Conservation (phyloP, 2,888 invertebrate species). For the Prosapia bicincta region DNA sequence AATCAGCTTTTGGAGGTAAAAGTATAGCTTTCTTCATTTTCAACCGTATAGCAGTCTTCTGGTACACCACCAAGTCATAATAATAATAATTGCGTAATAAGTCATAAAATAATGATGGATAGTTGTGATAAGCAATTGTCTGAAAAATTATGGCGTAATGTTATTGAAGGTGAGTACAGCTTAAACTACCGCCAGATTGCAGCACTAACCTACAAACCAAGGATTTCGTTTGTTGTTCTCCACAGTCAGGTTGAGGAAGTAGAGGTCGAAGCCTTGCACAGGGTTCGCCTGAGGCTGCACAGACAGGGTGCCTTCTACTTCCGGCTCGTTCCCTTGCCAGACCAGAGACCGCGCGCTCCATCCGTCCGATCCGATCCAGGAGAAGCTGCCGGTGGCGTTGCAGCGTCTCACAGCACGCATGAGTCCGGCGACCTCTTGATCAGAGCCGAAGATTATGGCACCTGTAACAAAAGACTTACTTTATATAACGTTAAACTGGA, state of each 20-base stretch:
- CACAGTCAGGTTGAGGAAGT: slow-evolving; percentile 78
- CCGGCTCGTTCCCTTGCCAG: slow-evolving; percentile 70
- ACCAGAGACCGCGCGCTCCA: slow-evolving; percentile 79
- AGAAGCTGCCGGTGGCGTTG: slow-evolving; percentile 85
- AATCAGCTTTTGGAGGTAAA: no score
- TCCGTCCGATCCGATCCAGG: slow-evolving; percentile 96
- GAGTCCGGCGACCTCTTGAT: slow-evolving; percentile 94
- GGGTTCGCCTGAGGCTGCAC: slow-evolving; percentile 93
- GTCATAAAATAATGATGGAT: no score
- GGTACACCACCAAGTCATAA: no score
- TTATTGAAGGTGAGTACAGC: no score
- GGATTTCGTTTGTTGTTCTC: slow-evolving; percentile 89
- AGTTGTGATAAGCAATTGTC: no score
- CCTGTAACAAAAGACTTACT: slow-evolving; percentile 59
- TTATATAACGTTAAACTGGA: no score
- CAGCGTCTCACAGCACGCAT: slow-evolving; percentile 88
- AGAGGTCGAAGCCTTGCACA: slow-evolving; percentile 81
- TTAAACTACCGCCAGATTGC: no score
- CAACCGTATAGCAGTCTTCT: no score
- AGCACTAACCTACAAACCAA: slow-evolving; percentile 85
- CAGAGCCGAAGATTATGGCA: slow-evolving; percentile 92
- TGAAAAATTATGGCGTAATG: no score
- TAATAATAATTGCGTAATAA: no score
- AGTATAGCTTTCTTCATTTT: no score
- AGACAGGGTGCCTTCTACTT: slow-evolving; percentile 89